Conservation (phyloP, 2,113 vertebrate genomes). For the Orthonyx spaldingii region DNA sequence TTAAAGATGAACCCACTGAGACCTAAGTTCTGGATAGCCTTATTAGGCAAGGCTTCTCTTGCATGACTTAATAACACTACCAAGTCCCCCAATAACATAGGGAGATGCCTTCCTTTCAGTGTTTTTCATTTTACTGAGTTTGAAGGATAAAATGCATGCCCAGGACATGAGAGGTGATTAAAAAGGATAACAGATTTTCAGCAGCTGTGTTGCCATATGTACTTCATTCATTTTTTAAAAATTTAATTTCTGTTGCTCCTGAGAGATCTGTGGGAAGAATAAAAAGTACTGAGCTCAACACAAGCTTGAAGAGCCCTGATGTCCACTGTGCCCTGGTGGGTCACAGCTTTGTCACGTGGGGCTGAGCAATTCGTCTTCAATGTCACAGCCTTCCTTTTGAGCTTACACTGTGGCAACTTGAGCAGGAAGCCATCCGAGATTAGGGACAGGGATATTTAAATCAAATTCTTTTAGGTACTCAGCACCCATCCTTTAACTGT, state of each 20-base stretch:
- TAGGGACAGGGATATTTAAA: not conserved
- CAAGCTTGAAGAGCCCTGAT: not conserved
- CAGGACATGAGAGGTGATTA: conserved; percentile 13
- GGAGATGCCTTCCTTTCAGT: not conserved
- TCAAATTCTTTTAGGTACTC: not conserved
- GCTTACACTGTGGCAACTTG: not conserved
- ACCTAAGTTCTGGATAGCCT: not conserved
- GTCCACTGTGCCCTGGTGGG: not conserved
- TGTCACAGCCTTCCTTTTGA: not conserved
- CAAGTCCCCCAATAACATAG: not conserved
- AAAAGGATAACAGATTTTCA: conserved; percentile 51
- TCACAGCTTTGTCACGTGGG: not conserved
- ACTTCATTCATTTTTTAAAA: conserved; percentile 11
- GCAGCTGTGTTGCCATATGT: conserved; percentile 48
- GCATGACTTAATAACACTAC: not conserved
- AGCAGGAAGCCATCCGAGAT: not conserved
- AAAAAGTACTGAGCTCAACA: not conserved
- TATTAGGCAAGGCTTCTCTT: not conserved
- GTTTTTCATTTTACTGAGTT: not conserved
- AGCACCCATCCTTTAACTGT: not conserved
- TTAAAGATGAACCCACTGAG: not conserved
- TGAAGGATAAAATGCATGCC: not conserved
- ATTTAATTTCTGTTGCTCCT: not conserved
- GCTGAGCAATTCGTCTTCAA: not conserved
- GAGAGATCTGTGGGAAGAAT: not conserved